These are phyloP conservation scores for Trachurus trachurus DNA, from an alignment of 2,797 vertebrate species.

Conservation along the genomic window DNA sequence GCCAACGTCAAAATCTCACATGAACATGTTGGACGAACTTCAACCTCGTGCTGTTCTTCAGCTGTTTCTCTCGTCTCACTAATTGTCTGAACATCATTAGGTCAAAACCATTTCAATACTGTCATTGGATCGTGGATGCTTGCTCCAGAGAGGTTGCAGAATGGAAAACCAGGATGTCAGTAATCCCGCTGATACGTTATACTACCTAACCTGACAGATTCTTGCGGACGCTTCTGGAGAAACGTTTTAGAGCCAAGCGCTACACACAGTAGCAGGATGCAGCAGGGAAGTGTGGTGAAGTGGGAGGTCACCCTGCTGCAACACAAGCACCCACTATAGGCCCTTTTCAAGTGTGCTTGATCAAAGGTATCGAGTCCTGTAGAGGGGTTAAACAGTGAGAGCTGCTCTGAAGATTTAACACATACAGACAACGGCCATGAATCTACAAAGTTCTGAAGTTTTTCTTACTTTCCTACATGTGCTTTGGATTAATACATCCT, in stretches of 20 bases:
- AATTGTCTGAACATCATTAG: conserved; percentile 18
- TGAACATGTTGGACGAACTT: conserved; percentile 14
- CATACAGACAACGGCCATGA: too few species aligned
- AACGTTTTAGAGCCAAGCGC: conserved; percentile 33
- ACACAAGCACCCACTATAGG: not conserved
- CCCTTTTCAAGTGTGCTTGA: not conserved
- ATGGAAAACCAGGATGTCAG: conserved; percentile 42
- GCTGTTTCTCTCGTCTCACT: conserved; percentile 9
- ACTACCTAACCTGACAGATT: conserved; percentile 25
- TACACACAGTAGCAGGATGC: conserved; percentile 22
- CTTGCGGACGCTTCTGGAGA: conserved; percentile 47
- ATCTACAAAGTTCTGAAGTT: too few species aligned
- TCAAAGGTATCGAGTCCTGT: not conserved
- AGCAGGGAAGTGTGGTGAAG: conserved; percentile 1
- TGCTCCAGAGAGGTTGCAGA: conserved; percentile 11
- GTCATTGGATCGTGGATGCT: not conserved
- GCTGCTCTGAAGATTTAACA: too few species aligned
- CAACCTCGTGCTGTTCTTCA: conserved; percentile 22
- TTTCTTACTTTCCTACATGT: not conserved
- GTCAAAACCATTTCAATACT: conserved; percentile 3
- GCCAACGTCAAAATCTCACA: conserved; percentile 15
- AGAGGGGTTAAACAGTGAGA: not conserved
- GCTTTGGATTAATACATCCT: conserved; percentile 1
- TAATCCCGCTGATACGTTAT: conserved; percentile 47
- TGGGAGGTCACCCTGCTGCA: not conserved